Evolutionary conservation across 2,113 vertebrate genomes (phyloP), one percentile per base, ranked within the genome.

Genomic region (Sakesphorus luctuosus): DNA sequence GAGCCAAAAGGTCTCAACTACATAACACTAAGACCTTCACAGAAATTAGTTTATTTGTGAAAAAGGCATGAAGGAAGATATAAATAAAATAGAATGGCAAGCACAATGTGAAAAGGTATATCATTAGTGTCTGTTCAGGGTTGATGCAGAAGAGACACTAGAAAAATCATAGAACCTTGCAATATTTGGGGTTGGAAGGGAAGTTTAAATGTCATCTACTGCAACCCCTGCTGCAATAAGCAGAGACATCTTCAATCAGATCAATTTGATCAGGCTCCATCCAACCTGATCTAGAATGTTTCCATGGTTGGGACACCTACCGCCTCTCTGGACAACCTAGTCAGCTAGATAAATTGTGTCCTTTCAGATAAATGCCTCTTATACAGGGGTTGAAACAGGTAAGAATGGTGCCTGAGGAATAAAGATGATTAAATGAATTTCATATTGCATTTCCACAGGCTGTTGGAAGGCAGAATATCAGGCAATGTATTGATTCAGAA

Each of bases 191-290:
- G 18, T 33, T 49, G 17, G 8, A 52, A 58, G 4, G 4, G 21
- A 82, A 69, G 14, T 69, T 58, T 44, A 63, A 78, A 69, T 11
- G 7, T 18, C 68, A 35, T 28, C 13, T 69, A 38, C 19, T 43
- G 23, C 10, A 58, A 3, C 1, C 6, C 5, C 5, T 3, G 2
- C 9, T 10, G 3, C 23, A 75, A 25, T 15, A 1, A 55, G 1
- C 43, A 65, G 12, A 6, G n/a, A 38, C 0, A 0, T 74, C 55
- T 74, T 78, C 56, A 59, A 38, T 6, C 26, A 10, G 10, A n/a
- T 33, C 2, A 69, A 10, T 16, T 53, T 92, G 20, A 26, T 49
- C 24, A 79, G n/a, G 14, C 8, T 18, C 1, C 0, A 0, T 59
- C 31, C 24, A 44, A 49, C 3, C 35, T 49, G 26, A 44, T 11